Conservation (phyloP, 2,888 invertebrate genomes). For the Tetheella fluctuosa region DNA sequence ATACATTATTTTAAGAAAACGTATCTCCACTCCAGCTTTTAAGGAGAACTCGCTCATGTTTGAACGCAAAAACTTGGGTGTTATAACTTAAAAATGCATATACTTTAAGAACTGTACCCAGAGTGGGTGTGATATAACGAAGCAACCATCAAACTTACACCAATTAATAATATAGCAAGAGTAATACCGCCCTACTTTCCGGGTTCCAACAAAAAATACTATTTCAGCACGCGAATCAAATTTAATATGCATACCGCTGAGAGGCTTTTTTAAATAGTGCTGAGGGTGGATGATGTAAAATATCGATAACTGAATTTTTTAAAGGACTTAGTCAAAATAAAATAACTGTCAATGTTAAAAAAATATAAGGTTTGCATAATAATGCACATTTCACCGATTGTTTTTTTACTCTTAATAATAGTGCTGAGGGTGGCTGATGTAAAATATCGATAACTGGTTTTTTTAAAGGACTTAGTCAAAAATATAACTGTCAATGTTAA, state of each 20-base stretch:
- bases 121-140: slow-evolving; percentile 46
- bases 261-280: slow-evolving; percentile 31
- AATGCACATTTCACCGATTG: too few species aligned
- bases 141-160: slow-evolving; percentile 41
- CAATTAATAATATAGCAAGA: slow-evolving; percentile 49
- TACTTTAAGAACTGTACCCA: slow-evolving; percentile 38
- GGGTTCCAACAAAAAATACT: slow-evolving; percentile 45
- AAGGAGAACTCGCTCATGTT: slow-evolving; percentile 21
- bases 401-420: too few species aligned
- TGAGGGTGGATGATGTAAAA: slow-evolving; percentile 28
- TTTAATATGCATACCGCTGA: slow-evolving; percentile 60
- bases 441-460: too few species aligned
- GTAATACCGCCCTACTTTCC: slow-evolving; percentile 43
- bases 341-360: too few species aligned
- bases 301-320: slow-evolving; percentile 30
- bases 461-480: too few species aligned
- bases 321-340: neutral
- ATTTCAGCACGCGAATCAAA: slow-evolving; percentile 61
- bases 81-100: slow-evolving; percentile 61
- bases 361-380: too few species aligned
- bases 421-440: too few species aligned
- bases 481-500: too few species aligned
- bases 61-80: slow-evolving; percentile 34
- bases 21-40: slow-evolving; percentile 18
- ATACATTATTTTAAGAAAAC: slow-evolving; percentile 16